phyloP scores from a whole-genome alignment of 2,888 invertebrate species.

The Chymomyza caudatula region DNA sequence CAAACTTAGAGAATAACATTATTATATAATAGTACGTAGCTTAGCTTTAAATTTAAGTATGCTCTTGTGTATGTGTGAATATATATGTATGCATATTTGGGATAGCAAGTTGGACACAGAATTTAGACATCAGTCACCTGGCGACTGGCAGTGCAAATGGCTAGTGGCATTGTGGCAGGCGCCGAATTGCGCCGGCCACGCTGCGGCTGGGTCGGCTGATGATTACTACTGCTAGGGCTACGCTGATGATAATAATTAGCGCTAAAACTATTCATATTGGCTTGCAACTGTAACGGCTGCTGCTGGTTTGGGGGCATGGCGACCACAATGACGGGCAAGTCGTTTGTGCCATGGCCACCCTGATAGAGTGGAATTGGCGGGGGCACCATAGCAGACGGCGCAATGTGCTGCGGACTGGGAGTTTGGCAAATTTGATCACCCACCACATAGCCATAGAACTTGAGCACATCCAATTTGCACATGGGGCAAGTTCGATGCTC shows the following conservation, averaged over 20 bases:
- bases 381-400: constrained; percentile 27
- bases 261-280: constrained; percentile 59
- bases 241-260: constrained; percentile 47
- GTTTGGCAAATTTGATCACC: constrained; percentile 79
- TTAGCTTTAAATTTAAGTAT: not conserved
- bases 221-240: constrained; percentile 60
- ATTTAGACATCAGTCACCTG: constrained; percentile 77
- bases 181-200: constrained; percentile 61
- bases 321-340: constrained; percentile 70
- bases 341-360: constrained; percentile 46
- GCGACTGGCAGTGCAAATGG: constrained; percentile 74
- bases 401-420: constrained; percentile 71
- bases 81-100: not conserved
- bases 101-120: not conserved
- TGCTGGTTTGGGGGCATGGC: constrained; percentile 45
- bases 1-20: not conserved
- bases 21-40: not conserved
- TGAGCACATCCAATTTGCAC: constrained; percentile 97
- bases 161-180: constrained; percentile 55
- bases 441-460: constrained; percentile 92
- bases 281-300: constrained; percentile 15
- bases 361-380: constrained; percentile 1
- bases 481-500: constrained; percentile 97
- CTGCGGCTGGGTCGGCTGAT: constrained; percentile 31
- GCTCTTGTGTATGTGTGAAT: not conserved